phyloP scores from a whole-genome alignment of 2,888 invertebrate genomes.

The Sminthurinus aureus region DNA sequence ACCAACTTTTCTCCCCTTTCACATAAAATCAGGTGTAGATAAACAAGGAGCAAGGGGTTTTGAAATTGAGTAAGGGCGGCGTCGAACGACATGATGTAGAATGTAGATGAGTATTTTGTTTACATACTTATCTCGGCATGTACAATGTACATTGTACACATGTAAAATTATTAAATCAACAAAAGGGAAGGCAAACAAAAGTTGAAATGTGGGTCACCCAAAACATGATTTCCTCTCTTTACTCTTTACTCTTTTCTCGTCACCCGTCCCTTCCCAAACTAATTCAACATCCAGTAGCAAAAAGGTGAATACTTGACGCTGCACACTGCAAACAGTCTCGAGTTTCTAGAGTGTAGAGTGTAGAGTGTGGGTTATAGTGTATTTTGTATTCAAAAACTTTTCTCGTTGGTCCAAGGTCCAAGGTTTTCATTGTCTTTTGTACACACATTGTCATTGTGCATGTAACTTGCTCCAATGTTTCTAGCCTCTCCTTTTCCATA shows the following conservation, averaged over 20 bases:
- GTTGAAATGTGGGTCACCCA: neutral
- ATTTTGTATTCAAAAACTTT: neutral
- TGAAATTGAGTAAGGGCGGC: too few species aligned
- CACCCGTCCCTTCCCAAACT: neutral
- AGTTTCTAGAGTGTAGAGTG: neutral
- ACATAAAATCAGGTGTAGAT: too few species aligned
- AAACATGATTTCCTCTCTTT: too few species aligned
- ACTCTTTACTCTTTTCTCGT: neutral
- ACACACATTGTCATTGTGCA: neutral
- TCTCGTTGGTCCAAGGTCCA: constrained; percentile 34
- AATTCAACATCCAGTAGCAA: neutral
- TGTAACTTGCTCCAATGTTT: neutral
- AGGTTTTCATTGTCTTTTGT: too few species aligned
- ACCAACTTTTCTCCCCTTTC: too few species aligned
- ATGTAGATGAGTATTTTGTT: too few species aligned
- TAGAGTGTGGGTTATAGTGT: neutral
- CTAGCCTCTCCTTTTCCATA: neutral
- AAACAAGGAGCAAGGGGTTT: too few species aligned
- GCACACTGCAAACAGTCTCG: neutral
- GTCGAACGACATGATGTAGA: too few species aligned
- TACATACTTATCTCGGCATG: neutral
- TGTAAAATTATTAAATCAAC: constrained; percentile 13
- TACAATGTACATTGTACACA: neutral
- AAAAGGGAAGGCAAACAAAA: constrained; percentile 3
- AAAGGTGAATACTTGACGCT: neutral